Conservation (phyloP, 2,113 vertebrate genomes). For the Pygoscelis antarcticus region DNA sequence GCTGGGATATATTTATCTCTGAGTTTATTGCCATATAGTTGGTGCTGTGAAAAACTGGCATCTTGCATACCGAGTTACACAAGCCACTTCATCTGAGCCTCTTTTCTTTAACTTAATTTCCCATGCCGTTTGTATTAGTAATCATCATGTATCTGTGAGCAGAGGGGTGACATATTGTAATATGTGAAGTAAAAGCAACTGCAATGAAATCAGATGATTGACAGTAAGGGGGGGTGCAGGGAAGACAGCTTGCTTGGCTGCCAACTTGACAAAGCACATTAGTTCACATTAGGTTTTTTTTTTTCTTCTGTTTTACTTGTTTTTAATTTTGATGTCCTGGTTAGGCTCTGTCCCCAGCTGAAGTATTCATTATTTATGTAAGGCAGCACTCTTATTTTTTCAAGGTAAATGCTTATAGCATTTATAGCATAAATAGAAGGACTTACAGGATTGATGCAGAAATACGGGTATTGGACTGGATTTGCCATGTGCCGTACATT, state of each 20-base stretch:
- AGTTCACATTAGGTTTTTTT: not conserved
- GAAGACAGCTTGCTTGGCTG: not conserved
- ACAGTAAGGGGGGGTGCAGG: not conserved
- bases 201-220: slow-evolving; percentile 12
- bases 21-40: not conserved
- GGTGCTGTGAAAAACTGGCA: not conserved
- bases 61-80: not conserved
- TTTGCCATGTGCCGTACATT: not conserved
- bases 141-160: not conserved
- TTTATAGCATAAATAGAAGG: not conserved
- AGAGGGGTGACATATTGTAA: not conserved
- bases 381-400: not conserved
- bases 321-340: not conserved
- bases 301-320: not conserved
- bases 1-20: not conserved
- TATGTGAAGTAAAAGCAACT: not conserved
- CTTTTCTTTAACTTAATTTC: not conserved
- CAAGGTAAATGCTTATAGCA: not conserved
- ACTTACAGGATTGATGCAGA: not conserved
- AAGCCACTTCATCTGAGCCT: not conserved
- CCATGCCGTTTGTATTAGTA: not conserved
- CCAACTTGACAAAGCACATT: not conserved
- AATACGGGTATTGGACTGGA: not conserved
- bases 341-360: not conserved
- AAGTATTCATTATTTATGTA: not conserved